Base-by-base conservation (phyloP, 23 tunicate genomes). In the Phallusia fumigata region DNA sequence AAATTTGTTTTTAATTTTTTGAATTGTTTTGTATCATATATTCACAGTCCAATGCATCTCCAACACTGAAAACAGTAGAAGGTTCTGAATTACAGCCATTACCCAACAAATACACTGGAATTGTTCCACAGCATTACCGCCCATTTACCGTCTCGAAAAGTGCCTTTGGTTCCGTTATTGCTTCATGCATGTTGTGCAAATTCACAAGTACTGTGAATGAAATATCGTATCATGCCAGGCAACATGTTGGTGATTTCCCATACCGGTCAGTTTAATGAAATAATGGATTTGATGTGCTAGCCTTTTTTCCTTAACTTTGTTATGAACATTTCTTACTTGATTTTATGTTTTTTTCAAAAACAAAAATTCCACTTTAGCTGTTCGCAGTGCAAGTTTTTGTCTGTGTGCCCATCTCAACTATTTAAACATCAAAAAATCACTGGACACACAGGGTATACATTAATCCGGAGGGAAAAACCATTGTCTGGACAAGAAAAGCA, bases 181-280 rank as follows among this genome's bases (percentile, higher is more conserved):
- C 19, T 53, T n/a, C 19, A 31, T 79, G 83, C 73, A 79, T 40
- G 36, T 30, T 79, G 16, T 79, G 83, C 44, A 79, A 44, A 28
- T 79, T 30, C 26, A 32, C 32, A n/a, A 33, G 36, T 21, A 24
- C 10, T 32, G 73, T 40, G 35, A 35, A 44, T 19, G 21, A 15
- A 13, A 51, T 79, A 19, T 18, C 30, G 5, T 33, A 52, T 30
- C 83, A 79, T 31, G 36, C 72, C 36, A 44, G 83, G 40, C 83
- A 79, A 31, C 83, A 79, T 52, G 30, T 79, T 33, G 83, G 73
- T 31, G 83, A 79, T 31, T 79, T 40, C 26, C 83, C 83, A 51
- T 79, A 40, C 52, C 15, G 83, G 83, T 79, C 36, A 74, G 78
- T 34, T 34, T 31, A 15, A 74, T 40, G 47, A 3, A 40, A 40